Evolutionary conservation across 2,888 invertebrate genomes (phyloP).

Genomic region (Pegoplata infirma): DNA sequence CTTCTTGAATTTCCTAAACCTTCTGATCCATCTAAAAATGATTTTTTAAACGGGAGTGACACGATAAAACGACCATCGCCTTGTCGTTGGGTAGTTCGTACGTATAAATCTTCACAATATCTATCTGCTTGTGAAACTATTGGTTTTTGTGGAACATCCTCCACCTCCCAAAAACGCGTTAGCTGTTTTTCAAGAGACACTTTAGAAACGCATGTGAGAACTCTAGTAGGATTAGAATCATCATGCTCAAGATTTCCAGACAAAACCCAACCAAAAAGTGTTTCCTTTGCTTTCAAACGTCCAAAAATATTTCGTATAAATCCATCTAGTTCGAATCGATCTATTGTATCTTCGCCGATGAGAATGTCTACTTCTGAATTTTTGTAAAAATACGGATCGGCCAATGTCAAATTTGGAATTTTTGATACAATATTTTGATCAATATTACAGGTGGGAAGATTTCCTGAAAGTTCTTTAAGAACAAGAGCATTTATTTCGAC

Average conservation of each 20-base stretch:
- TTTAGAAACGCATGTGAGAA: too few relatives aligned
- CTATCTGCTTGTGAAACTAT: not conserved
- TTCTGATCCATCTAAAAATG: not conserved
- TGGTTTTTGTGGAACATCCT: conserved; percentile 19
- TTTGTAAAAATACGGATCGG: not conserved
- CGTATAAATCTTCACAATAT: conserved; percentile 15
- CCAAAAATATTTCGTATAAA: too few relatives aligned
- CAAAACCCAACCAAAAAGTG: too few relatives aligned
- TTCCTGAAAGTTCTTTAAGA: too few relatives aligned
- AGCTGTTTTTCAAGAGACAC: not conserved
- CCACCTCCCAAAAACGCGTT: conserved; percentile 44
- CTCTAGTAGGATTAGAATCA: too few relatives aligned
- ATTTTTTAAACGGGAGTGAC: not conserved
- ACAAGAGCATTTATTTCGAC: too few relatives aligned
- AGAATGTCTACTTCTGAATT: not conserved
- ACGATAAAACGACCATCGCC: not conserved
- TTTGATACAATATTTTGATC: too few relatives aligned
- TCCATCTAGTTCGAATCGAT: too few relatives aligned
- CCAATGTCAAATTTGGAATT: not conserved
- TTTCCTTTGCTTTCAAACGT: too few relatives aligned
- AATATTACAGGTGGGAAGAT: too few relatives aligned
- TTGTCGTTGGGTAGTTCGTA: not conserved
- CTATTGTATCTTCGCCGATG: too few relatives aligned
- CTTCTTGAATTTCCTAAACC: not conserved
- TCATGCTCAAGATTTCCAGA: too few relatives aligned